phyloP scores from a whole-genome alignment of 92 coral and sea anemone species.

The Palythoa caribaeorum region DNA sequence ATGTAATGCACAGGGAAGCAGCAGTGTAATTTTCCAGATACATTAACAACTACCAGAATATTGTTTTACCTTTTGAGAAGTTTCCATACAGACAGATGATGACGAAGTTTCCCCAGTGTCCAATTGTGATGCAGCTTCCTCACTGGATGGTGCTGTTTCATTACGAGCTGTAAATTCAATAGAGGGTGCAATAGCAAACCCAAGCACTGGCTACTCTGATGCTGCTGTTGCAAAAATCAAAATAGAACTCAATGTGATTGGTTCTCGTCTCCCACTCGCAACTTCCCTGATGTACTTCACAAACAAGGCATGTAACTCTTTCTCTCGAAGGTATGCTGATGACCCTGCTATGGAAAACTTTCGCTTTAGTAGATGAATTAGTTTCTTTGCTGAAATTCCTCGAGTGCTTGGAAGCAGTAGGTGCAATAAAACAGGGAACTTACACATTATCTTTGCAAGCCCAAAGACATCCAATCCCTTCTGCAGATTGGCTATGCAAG shows the following conservation, averaged over 20 bases:
- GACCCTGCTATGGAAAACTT: conserved; percentile 70
- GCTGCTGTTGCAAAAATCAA: conserved; percentile 72
- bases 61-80: background rate
- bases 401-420: conserved; percentile 58
- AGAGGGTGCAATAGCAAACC: too few species aligned
- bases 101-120: too few species aligned
- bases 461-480: conserved; percentile 68
- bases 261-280: conserved; percentile 73
- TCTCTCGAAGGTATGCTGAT: conserved; percentile 51
- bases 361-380: conserved; percentile 57
- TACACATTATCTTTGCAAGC: conserved; percentile 39
- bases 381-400: conserved; percentile 54
- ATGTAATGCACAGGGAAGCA: background rate
- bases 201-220: conserved; percentile 79
- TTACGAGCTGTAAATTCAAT: background rate
- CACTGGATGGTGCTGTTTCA: too few species aligned
- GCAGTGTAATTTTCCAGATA: background rate
- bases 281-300: conserved; percentile 76
- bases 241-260: conserved; percentile 61
- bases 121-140: too few species aligned
- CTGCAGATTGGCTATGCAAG: conserved; percentile 60
- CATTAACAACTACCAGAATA: background rate
- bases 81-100: background rate
- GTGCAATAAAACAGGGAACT: conserved; percentile 63
- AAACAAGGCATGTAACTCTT: conserved; percentile 67